Percentiles rank a stretch among this genome's conserved stretches.
phyloP scores from a whole-genome alignment of 2,888 invertebrate species.

The Tigriopus californicus region DNA sequence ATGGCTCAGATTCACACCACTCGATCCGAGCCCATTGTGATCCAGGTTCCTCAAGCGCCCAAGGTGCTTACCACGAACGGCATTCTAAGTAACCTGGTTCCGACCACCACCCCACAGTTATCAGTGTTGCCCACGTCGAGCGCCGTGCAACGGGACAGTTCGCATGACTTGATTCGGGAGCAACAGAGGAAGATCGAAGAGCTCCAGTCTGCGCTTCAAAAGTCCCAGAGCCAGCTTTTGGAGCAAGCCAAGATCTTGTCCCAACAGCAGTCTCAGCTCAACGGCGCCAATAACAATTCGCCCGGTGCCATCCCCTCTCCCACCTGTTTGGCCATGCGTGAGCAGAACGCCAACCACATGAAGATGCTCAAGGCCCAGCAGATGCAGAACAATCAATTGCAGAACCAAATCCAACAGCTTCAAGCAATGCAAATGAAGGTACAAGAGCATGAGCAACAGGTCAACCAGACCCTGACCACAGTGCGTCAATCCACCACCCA shows the following conservation, averaged over 20 bases:
- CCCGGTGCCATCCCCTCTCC: background rate
- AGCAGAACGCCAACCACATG: conserved; percentile 12
- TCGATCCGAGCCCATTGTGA: background rate
- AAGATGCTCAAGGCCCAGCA: conserved; percentile 22
- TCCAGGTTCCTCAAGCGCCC: background rate
- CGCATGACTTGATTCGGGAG: background rate
- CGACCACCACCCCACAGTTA: too few relatives aligned
- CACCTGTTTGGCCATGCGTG: background rate
- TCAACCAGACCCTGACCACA: conserved; percentile 12
- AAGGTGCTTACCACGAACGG: background rate
- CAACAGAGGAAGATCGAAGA: conserved; percentile 13
- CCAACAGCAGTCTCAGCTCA: background rate
- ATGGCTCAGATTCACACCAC: background rate
- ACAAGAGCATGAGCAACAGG: conserved; percentile 18
- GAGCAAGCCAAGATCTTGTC: background rate
- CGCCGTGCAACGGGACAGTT: too few relatives aligned
- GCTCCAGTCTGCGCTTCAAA: conserved; percentile 1
- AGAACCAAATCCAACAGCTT: conserved; percentile 28
- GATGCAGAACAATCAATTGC: conserved; percentile 37
- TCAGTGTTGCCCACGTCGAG: too few relatives aligned
- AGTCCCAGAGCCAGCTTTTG: conserved; percentile 1
- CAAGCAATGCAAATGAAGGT: conserved; percentile 23
- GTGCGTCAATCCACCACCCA: background rate
- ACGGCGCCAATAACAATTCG: background rate
- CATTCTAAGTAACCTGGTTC: too few relatives aligned